Conservation (phyloP, 2,888 invertebrate species). For the Drosophila sordidapex region DNA sequence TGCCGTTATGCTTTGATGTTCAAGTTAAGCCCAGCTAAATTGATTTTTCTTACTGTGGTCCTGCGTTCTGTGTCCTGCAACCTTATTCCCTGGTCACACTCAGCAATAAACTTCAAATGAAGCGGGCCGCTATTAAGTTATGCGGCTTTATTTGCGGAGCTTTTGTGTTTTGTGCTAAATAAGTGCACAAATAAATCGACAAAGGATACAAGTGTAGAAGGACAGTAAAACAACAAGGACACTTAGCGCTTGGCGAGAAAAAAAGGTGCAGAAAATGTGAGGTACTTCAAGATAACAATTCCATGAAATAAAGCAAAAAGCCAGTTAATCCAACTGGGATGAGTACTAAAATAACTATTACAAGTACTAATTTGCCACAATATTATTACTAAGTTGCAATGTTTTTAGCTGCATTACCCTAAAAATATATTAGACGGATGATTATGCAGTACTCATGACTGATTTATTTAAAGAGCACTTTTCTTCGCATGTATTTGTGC, state of each 20-base stretch:
- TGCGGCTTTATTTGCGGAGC: conserved; percentile 72
- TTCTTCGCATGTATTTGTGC: not conserved
- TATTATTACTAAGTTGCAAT: not conserved
- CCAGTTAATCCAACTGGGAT: conserved; percentile 37
- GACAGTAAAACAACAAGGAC: conserved; percentile 26
- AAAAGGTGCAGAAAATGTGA: conserved; percentile 24
- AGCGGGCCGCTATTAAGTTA: conserved; percentile 77
- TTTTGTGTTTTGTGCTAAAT: conserved; percentile 69
- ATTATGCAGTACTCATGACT: not conserved
- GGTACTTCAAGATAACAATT: conserved; percentile 22
- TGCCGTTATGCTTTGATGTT: conserved; percentile 80
- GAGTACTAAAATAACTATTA: conserved; percentile 30
- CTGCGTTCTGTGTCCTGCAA: conserved; percentile 25
- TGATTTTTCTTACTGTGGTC: conserved; percentile 71
- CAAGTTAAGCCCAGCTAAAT: conserved; percentile 78
- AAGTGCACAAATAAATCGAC: conserved; percentile 77
- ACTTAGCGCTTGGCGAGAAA: conserved; percentile 24
- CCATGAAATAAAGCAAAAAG: conserved; percentile 3
- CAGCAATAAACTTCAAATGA: conserved; percentile 79
- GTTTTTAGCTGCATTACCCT: not conserved
- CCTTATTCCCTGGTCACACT: conserved; percentile 52
- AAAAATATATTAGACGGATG: not conserved
- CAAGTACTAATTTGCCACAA: conserved; percentile 19
- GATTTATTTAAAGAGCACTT: not conserved
- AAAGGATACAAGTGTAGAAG: conserved; percentile 40